Percentiles rank a stretch among this genome's conserved stretches.
Conservation (phyloP, 2,797 vertebrate species). For the Molossus alvarezi region DNA sequence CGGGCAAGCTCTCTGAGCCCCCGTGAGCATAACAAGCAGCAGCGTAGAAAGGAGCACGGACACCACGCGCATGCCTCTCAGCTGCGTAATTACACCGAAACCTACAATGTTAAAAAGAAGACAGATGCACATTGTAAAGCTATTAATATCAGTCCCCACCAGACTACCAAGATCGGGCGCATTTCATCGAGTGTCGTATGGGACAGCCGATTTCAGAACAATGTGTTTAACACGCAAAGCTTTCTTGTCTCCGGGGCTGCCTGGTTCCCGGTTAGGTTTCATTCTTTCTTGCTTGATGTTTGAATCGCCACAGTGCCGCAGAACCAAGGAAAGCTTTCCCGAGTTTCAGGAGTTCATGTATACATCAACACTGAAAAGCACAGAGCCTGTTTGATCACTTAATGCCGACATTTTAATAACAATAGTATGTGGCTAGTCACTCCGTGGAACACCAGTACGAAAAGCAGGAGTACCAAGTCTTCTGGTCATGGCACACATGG, state of each 20-base stretch:
- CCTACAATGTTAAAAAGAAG: slow-evolving; percentile 88
- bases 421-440: slow-evolving; percentile 88
- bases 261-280: neutral
- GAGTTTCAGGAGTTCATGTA: slow-evolving; percentile 66
- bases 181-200: neutral
- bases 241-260: slow-evolving; percentile 29
- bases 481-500: slow-evolving; percentile 69
- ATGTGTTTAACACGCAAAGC: slow-evolving; percentile 52
- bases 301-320: slow-evolving; percentile 27
- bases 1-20: slow-evolving; percentile 96
- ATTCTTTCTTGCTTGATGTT: slow-evolving; percentile 66
- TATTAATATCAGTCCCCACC: neutral
- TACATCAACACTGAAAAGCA: slow-evolving; percentile 54
- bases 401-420: slow-evolving; percentile 81
- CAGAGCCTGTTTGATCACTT: slow-evolving; percentile 57
- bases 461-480: slow-evolving; percentile 80
- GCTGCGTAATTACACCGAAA: slow-evolving; percentile 89
- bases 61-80: slow-evolving; percentile 90
- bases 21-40: slow-evolving; percentile 91
- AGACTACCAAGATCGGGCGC: neutral
- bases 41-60: slow-evolving; percentile 88
- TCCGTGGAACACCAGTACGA: slow-evolving; percentile 75
- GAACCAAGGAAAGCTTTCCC: slow-evolving; percentile 42
- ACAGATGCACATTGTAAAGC: slow-evolving; percentile 85
- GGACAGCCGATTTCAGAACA: slow-evolving; percentile 42